A percentile compares a stretch with the other conserved stretches of the same genome.
phyloP scores from a whole-genome alignment of 2,113 vertebrate genomes.

The Albula goreensis region DNA sequence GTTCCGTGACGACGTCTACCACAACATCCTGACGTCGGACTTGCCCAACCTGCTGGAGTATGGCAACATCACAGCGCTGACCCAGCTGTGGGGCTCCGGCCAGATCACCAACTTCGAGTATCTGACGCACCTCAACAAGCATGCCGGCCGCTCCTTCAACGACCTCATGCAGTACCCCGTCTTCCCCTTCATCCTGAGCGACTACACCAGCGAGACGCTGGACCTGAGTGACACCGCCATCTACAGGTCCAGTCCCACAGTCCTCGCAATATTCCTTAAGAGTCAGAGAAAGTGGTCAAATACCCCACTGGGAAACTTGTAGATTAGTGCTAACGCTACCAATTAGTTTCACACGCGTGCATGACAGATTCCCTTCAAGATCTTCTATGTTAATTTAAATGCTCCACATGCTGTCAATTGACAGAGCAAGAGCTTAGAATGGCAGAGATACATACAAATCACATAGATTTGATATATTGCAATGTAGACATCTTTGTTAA shows the following conservation, averaged over 20 bases:
- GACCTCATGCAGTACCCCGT: conserved; percentile 99
- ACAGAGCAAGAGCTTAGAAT: too few relatives aligned
- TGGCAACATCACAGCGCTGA: conserved; percentile 93
- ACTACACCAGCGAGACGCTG: conserved; percentile 87
- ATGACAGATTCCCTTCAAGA: too few relatives aligned
- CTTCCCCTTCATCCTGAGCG: conserved; percentile 94
- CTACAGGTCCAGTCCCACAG: conserved; percentile 74
- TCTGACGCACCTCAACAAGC: conserved; percentile 97
- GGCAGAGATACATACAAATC: too few relatives aligned
- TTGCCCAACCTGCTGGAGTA: conserved; percentile 96
- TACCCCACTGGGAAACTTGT: too few relatives aligned
- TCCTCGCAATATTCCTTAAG: too few relatives aligned
- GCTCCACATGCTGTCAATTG: too few relatives aligned
- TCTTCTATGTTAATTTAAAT: too few relatives aligned
- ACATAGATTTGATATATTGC: too few relatives aligned
- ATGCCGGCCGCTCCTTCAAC: conserved; percentile 95
- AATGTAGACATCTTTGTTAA: too few relatives aligned
- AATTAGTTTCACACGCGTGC: too few relatives aligned
- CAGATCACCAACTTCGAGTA: conserved; percentile 99
- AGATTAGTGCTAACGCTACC: too few relatives aligned
- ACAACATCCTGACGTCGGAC: conserved; percentile 91
- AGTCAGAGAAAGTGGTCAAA: too few relatives aligned
- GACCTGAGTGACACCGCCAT: conserved; percentile 83
- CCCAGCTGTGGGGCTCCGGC: conserved; percentile 92
- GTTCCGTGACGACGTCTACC: conserved; percentile 95